Evolutionary conservation across 1,140 invertebrate species (phyloP), one percentile per base, ranked within the genome.

Genomic region (Cyclina sinensis): DNA sequence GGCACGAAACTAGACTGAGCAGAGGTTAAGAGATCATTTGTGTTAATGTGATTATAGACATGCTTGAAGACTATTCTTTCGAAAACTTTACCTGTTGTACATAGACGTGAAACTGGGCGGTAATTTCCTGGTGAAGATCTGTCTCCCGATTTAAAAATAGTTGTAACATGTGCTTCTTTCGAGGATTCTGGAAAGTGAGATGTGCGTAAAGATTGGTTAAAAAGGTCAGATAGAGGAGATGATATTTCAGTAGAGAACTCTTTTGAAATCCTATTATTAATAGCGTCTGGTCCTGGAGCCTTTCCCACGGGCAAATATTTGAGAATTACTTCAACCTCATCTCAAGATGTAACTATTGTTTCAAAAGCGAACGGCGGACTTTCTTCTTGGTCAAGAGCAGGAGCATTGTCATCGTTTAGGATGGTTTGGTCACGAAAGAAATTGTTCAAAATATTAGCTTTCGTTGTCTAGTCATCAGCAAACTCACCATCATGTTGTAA

Each of bases 361-460:
- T 65, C 62, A 4, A 65, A 35, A 4, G 5, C 1, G 5, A 30
- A 4, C 7, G 62, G 62, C 1, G 3, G 11, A 65, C 5, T 32
- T 32, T 65, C 12, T 32, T 32, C 62, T 65, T 30, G 1, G 5
- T 30, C 24, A 5, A 65, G 1, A 65, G 11, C 4, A 11, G n/a
- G 62, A 1, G 12, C 30, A 35, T 27, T 27, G 32, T 65, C n/a
- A 30, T 30, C 30, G 30, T 65, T 32, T 7, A 65, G 30, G 30
- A 65, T 30, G 62, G 62, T 65, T 30, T 65, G 74, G 35, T 24
- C 74, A 51, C 43, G 39, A 48, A 48, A 78, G 43, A 27, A 43
- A 24, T 78, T 78, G 39, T 48, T 78, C 27, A 78, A 32, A 46
- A 78, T 74, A 74, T 74, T 27, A 39, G 70, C 70, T 74, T 74